Evolutionary conservation across 2,888 invertebrate genomes (phyloP), one percentile per base, ranked within the genome.

Genomic region (Patella depressa): DNA sequence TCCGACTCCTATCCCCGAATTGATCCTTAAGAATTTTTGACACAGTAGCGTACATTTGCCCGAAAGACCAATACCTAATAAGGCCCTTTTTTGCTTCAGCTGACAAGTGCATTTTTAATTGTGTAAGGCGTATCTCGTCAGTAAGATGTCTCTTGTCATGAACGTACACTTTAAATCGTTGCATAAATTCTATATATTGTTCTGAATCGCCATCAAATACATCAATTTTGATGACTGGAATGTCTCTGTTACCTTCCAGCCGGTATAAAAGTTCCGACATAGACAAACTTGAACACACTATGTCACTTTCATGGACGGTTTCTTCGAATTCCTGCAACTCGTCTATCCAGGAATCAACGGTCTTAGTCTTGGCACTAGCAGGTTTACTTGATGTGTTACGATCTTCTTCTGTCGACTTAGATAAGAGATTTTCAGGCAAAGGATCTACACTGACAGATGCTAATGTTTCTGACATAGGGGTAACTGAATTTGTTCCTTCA

Each of bases 1-100:
- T 76, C n/a, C n/a, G n/a, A 29, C 73, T 70, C 14, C 9, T 12
- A 19, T 76, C 73, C 5, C 79, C 76, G 45, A 78, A 78, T 55
- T 76, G 73, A 15, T 78, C 72, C 65, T 78, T 75, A 24, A 78
- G 15, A 9, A n/a, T 69, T 65, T 78, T 78, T 17, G 76, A 55
- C 2, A 73, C 78, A 12, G 73, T 73, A 14, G 73, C 54, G 53
- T 78, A 78, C 73, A 76, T 73, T 45, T 4, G 11, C 75, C 78
- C 9, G 59, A 57, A 12, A 72, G 24, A 3, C 78, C 78, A 0
- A 78, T n/a, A 5, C 78, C 75, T n/a, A 54, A 54, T 12, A 75
- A 75, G 5, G 75, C 12, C 14, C 57, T 59, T 17, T 17, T 75
- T 75, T 3, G 78, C 73, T 11, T 75, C 70, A 7, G 75, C 78